These are phyloP conservation scores for Catocala fraxini DNA, from an alignment of 2,888 invertebrate genomes.

Conservation along the genomic window DNA sequence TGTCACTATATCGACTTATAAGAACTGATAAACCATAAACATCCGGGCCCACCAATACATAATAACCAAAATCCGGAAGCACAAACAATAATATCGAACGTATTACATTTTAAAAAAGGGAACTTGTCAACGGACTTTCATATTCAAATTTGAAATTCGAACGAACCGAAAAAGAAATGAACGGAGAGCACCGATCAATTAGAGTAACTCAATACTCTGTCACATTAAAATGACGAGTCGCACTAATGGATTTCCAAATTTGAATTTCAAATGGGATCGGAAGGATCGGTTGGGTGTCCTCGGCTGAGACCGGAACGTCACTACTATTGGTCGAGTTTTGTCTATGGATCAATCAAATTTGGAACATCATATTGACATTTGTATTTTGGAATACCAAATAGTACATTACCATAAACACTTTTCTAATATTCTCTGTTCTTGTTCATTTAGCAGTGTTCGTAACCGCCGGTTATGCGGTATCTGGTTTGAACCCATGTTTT, in stretches of 20 bases:
- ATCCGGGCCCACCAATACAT: conserved; percentile 40
- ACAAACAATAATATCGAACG: conserved; percentile 53
- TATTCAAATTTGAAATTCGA: conserved; percentile 75
- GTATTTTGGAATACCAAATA: background rate
- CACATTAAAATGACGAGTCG: conserved; percentile 86
- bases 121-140: conserved; percentile 61
- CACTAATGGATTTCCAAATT: conserved; percentile 86
- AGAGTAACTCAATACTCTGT: conserved; percentile 87
- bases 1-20: background rate
- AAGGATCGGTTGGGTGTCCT: conserved; percentile 65
- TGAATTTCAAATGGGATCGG: conserved; percentile 85
- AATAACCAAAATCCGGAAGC: conserved; percentile 52
- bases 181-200: conserved; percentile 78
- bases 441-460: too few relatives aligned
- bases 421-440: too few relatives aligned
- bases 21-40: conserved; percentile 12
- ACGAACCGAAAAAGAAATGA: conserved; percentile 67
- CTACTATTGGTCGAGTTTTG: conserved; percentile 30
- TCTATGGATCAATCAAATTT: conserved; percentile 43
- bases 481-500: too few relatives aligned
- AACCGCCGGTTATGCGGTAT: too few relatives aligned
- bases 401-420: too few relatives aligned
- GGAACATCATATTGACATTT: conserved; percentile 1
- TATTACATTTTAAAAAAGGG: conserved; percentile 45
- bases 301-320: conserved; percentile 34